Percentiles rank a stretch among this genome's conserved stretches.
These are phyloP conservation scores for Ranitomeya variabilis DNA, from an alignment of 2,113 vertebrate genomes.

Conservation along the genomic window DNA sequence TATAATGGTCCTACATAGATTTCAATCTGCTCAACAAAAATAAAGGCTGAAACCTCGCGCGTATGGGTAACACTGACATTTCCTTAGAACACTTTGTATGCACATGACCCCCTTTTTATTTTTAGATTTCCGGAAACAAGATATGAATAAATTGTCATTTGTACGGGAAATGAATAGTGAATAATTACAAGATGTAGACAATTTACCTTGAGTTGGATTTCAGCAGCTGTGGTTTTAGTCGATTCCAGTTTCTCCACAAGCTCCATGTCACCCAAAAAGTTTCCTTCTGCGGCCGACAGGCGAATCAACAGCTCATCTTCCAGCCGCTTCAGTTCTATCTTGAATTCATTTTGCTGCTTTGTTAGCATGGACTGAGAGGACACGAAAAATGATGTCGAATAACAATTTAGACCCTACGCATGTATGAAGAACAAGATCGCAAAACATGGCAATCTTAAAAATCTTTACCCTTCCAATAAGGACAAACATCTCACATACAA, in stretches of 20 bases:
- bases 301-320: slow-evolving; percentile 78
- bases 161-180: background rate
- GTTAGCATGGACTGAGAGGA: slow-evolving; percentile 72
- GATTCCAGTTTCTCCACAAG: slow-evolving; percentile 80
- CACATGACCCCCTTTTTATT: no score
- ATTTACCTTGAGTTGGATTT: slow-evolving; percentile 76
- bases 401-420: background rate
- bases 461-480: background rate
- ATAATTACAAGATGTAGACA: background rate
- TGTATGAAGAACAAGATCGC: background rate
- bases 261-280: slow-evolving; percentile 76
- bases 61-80: no score
- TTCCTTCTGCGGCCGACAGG: slow-evolving; percentile 76
- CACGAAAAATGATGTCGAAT: background rate
- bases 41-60: no score
- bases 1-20: no score
- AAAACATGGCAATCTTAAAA: background rate
- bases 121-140: no score
- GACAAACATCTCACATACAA: no score
- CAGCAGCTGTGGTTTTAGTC: slow-evolving; percentile 74
- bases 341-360: slow-evolving; percentile 81
- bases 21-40: no score
- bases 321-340: slow-evolving; percentile 77
- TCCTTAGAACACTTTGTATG: no score
- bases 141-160: background rate